These are phyloP conservation scores for Gnathonemus echidnorhynchus DNA, from an alignment of 2,113 vertebrate species.

Conservation along the genomic window DNA sequence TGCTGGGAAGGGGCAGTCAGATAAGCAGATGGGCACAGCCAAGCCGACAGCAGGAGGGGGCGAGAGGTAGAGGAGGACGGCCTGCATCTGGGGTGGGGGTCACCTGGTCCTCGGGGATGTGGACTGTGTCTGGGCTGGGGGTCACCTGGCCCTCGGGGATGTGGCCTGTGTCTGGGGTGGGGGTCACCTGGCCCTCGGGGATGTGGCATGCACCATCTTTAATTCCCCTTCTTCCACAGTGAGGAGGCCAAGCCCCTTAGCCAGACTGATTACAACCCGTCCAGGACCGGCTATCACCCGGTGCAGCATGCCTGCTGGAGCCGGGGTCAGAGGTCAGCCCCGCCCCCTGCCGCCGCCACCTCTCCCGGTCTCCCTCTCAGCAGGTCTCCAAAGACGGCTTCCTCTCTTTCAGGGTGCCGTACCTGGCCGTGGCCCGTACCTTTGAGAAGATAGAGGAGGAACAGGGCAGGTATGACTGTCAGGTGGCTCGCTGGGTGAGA, in stretches of 20 bases:
- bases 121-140: neutral
- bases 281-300: slow-evolving; percentile 68
- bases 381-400: too few relatives aligned
- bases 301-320: slow-evolving; percentile 76
- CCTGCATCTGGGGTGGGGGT: neutral
- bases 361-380: neutral
- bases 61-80: neutral
- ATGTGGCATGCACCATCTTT: neutral
- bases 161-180: neutral
- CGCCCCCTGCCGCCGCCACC: neutral
- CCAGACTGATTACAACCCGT: slow-evolving; percentile 60
- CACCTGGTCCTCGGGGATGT: neutral
- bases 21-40: slow-evolving; percentile 21
- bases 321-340: slow-evolving; percentile 63
- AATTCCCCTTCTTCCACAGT: slow-evolving; percentile 33
- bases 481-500: neutral
- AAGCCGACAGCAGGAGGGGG: neutral
- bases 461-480: slow-evolving; percentile 68
- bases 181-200: neutral
- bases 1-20: slow-evolving; percentile 23
- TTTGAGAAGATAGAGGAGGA: slow-evolving; percentile 86
- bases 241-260: slow-evolving; percentile 37
- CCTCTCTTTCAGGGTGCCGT: slow-evolving; percentile 68
- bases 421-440: slow-evolving; percentile 78
- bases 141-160: neutral